Evolutionary conservation across 2,888 invertebrate species (phyloP).

Genomic region (Mythimna vitellina): DNA sequence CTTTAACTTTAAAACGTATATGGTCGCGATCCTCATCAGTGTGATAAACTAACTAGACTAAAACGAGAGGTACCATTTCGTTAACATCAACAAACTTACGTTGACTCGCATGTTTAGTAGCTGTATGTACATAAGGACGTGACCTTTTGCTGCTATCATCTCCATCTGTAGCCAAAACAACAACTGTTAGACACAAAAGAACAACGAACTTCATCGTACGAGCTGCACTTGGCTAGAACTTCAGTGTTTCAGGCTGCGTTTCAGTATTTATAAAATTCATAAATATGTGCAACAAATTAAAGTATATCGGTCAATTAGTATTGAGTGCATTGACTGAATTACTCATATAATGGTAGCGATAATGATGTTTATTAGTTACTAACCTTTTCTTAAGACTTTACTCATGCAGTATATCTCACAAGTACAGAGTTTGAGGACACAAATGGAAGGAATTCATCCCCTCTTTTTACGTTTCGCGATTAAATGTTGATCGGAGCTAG

Average conservation of each 20-base stretch:
- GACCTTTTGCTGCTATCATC: not conserved
- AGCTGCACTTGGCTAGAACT: not conserved
- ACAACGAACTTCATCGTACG: constrained; percentile 9
- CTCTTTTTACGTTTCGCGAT: too few species aligned
- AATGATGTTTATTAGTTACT: not conserved
- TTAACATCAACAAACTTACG: not conserved
- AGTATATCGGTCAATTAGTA: not conserved
- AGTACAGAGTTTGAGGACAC: too few species aligned
- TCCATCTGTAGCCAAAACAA: constrained; percentile 1
- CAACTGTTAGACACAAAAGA: not conserved
- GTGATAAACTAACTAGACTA: not conserved
- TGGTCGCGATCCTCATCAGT: not conserved
- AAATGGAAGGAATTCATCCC: too few species aligned
- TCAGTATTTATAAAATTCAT: not conserved
- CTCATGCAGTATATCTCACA: too few species aligned
- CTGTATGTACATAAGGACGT: not conserved
- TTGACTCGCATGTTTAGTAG: not conserved
- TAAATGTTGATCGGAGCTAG: too few species aligned
- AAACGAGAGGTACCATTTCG: not conserved
- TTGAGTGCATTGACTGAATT: not conserved
- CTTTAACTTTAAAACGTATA: not conserved
- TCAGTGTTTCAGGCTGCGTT: not conserved
- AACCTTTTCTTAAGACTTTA: too few species aligned
- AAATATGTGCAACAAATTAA: not conserved
- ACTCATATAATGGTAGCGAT: not conserved